Conservation (phyloP, 1,140 invertebrate species). For the Scaptomyza pallida region DNA sequence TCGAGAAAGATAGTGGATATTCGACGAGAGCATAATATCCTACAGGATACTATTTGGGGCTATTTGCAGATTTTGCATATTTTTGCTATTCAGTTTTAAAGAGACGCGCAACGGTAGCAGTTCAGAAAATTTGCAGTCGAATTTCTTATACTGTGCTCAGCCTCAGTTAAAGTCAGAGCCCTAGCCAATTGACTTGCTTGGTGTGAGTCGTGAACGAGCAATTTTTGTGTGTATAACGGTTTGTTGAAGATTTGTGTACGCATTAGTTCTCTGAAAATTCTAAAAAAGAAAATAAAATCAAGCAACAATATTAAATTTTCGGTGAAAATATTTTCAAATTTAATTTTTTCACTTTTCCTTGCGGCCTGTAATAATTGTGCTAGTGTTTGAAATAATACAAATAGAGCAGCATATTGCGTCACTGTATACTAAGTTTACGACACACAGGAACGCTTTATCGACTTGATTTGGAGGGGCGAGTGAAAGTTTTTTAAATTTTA, state of each 20-base stretch:
- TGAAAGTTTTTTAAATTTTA: too few relatives aligned
- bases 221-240: conserved; percentile 79
- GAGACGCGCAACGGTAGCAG: conserved; percentile 71
- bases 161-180: conserved; percentile 18
- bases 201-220: conserved; percentile 25
- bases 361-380: not conserved
- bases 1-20: conserved; percentile 6
- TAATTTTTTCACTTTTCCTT: conserved; percentile 9
- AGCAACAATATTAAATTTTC: not conserved
- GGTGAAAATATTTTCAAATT: conserved; percentile 16
- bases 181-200: conserved; percentile 20
- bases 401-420: conserved; percentile 44
- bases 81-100: conserved; percentile 64
- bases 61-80: conserved; percentile 68
- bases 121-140: conserved; percentile 46
- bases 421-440: conserved; percentile 23
- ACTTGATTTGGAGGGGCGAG: conserved; percentile 13
- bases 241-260: conserved; percentile 46
- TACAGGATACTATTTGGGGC: conserved; percentile 69
- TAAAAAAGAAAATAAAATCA: not conserved
- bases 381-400: conserved; percentile 9
- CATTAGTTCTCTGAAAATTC: conserved; percentile 21
- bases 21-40: conserved; percentile 57
- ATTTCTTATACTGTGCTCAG: conserved; percentile 35
- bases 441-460: conserved; percentile 20